A percentile compares a stretch with the other conserved stretches of the same genome.
Conservation (phyloP, 2,797 vertebrate species). For the Scolopax rusticola region DNA sequence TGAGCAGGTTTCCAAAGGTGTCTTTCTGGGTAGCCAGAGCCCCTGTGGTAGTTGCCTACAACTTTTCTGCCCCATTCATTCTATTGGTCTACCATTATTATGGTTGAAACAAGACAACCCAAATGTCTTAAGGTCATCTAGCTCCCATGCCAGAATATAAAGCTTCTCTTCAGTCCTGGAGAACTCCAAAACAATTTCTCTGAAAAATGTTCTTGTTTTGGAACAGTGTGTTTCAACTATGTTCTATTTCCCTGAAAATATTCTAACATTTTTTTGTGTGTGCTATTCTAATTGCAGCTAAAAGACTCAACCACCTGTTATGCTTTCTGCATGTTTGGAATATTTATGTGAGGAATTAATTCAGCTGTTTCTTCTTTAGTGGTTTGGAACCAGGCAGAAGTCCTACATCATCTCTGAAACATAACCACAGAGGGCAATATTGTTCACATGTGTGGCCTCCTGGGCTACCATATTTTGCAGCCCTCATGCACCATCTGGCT, state of each 20-base stretch:
- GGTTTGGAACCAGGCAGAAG: neutral
- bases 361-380: neutral
- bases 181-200: neutral
- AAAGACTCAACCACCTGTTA: neutral
- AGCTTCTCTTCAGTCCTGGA: neutral
- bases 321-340: neutral
- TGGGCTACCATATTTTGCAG: neutral
- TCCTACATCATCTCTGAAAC: neutral
- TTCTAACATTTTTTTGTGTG: neutral
- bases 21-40: neutral
- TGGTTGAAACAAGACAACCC: neutral
- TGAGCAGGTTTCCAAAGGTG: neutral
- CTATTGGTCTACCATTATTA: neutral
- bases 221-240: neutral
- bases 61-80: neutral
- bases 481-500: neutral
- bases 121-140: neutral
- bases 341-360: neutral
- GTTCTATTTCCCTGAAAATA: neutral
- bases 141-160: neutral
- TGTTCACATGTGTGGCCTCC: accelerated
- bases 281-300: constrained; percentile 2
- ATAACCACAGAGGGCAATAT: neutral
- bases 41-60: neutral
- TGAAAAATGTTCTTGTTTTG: neutral